Base-by-base conservation (phyloP, 1,140 invertebrate genomes). In the Drosophila parvula region DNA sequence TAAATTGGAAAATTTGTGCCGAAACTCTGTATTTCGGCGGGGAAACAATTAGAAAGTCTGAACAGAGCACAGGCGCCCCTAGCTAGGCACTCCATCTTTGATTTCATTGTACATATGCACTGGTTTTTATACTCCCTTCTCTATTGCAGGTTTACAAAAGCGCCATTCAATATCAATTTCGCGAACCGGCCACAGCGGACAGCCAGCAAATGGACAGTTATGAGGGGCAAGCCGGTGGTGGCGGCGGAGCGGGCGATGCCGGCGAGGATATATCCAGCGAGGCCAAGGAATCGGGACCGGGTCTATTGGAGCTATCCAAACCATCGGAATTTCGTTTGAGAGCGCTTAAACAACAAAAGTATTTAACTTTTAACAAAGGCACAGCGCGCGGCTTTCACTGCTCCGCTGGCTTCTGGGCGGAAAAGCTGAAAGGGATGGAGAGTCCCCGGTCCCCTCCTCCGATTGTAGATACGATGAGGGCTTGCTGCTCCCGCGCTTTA, bases 261-360 rank as follows among this genome's bases (percentile, higher is more conserved):
- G 83, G 83, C 47, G 81, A 81, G 70, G 78, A 78, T 70, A 63
- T 70, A 60, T 77, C 88, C 44, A 89, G 73, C 14, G 91, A 90
- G 60, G 70, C 78, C 50, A 91, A 91, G 68, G 82, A 91, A 81
- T 85, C 79, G 65, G 81, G 79, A 4, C 81, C 86, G 59, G 91
- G 90, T 73, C 79, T 92, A 78, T 79, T 92, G 74, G 90, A 92
- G 74, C 86, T 92, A 59, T 90, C 90, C 62, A 91, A 88, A 79
- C 91, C 91, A 77, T 92, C 91, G 79, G 91, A 92, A 90, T 92
- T 92, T 82, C 84, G 90, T 79, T 85, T 91, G 78, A 91, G 81
- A 80, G 91, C 90, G 76, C 86, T 91, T 78, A 91, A 91, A 88
- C 80, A 91, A 77, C 86, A 92, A 91, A 92, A 89, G 91, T 92